Base-by-base conservation (phyloP, 2,888 invertebrate species). In the Onthophagus sagittarius region DNA sequence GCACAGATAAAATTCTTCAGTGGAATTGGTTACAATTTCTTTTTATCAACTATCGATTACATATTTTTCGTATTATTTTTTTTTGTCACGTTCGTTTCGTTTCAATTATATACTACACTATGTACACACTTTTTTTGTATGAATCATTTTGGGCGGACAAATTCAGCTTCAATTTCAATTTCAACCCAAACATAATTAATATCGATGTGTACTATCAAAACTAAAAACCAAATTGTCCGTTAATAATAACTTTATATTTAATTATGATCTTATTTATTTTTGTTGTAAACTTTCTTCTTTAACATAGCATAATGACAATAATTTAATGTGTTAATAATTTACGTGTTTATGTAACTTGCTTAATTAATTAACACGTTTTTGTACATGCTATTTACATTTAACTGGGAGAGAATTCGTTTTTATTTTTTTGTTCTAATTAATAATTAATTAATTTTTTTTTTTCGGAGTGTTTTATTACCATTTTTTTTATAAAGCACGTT, bases 1-100 rank as follows among this genome's bases (percentile, higher is more conserved):
- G 84, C 84, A 84, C 84, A 83, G 83, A 84, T 83, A 84, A 83
- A 84, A 83, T 84, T 84, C 81, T 80, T 82, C 80, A 80, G 82
- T 82, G 83, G 81, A 82, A 83, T 23, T 23, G 39, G 39, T 7
- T 81, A 83, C 82, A 82, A 23, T 23, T 23, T 23, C 23, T 81
- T 75, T 76, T 82, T 82, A 83, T 79, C 79, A 78, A 75, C 80
- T 83, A 82, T 74, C 78, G 79, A 78, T 81, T 81, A 82, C 79
- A 77, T 78, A 80, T 79, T 79, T 67, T 67, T 67, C 80, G 76
- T 73, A 73, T 75, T 80, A 81, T 75, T 23, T 7, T 53, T 53
- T 9, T 53, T 53, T 9, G 7, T 53, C 7, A 53, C 39, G 9
- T 9, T 53, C 11, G 7, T 11, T 53, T 53, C 39, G 39, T 11